phyloP scores from a whole-genome alignment of 2,113 vertebrate species.

The Ammodytes marinus region DNA sequence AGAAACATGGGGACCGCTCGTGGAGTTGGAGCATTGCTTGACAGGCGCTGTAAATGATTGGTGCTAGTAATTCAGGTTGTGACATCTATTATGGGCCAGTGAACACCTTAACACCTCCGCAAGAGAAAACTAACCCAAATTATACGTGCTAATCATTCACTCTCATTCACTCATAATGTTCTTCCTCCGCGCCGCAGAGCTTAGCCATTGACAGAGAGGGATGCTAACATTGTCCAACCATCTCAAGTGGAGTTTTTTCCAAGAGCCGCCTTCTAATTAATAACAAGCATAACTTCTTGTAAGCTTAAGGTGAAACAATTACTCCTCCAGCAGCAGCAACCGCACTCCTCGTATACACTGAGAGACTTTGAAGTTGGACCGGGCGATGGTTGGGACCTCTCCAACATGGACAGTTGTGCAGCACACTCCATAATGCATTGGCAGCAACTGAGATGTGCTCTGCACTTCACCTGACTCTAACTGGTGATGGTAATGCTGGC shows the following conservation, averaged over 20 bases:
- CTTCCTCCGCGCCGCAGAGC: constrained; percentile 32
- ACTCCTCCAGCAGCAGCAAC: constrained; percentile 35
- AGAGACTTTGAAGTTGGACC: constrained; percentile 65
- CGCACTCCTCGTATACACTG: constrained; percentile 3
- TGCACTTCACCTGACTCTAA: constrained; percentile 55
- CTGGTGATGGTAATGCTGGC: constrained; percentile 38
- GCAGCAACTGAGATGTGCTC: constrained; percentile 51
- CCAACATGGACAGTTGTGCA: constrained; percentile 26
- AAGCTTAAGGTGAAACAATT: constrained; percentile 65
- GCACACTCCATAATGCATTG: constrained; percentile 61
- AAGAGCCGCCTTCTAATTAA: constrained; percentile 63
- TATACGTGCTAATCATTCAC: constrained; percentile 75
- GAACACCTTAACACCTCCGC: constrained; percentile 71
- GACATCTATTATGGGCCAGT: constrained; percentile 77
- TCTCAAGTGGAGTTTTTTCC: constrained; percentile 58
- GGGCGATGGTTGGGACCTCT: constrained; percentile 29
- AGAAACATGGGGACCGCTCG: constrained; percentile 10
- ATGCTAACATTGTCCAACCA: constrained; percentile 61
- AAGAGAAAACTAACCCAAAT: constrained; percentile 64
- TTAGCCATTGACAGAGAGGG: constrained; percentile 70
- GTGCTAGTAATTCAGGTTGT: constrained; percentile 72
- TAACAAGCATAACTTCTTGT: constrained; percentile 67
- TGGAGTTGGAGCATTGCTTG: constrained; percentile 44
- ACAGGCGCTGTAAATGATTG: constrained; percentile 73
- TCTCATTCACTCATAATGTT: constrained; percentile 68